phyloP scores from a whole-genome alignment of 2,113 vertebrate genomes.

The Cheirogaleus medius region DNA sequence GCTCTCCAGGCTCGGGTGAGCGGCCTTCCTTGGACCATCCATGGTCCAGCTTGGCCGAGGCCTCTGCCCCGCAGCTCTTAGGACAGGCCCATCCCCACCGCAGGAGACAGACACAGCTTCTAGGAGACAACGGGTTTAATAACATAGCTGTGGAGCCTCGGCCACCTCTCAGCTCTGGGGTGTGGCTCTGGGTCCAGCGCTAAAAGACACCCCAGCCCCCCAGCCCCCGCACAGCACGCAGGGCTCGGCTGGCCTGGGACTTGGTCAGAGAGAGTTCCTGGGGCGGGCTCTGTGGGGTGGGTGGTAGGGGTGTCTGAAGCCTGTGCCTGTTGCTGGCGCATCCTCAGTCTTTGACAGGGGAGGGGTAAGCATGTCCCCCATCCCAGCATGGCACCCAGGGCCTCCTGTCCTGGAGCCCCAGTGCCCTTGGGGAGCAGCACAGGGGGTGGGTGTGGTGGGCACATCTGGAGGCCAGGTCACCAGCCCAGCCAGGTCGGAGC shows the following conservation, averaged over 20 bases:
- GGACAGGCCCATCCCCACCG: background rate
- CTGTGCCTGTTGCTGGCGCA: background rate
- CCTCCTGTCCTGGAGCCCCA: background rate
- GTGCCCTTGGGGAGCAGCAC: background rate
- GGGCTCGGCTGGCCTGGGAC: background rate
- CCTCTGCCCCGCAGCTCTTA: background rate
- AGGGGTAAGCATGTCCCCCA: background rate
- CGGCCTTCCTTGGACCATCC: no score
- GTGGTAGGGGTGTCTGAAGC: background rate
- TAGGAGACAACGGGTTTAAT: conserved; percentile 45
- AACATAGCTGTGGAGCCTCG: fast-evolving
- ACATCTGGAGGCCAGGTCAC: background rate
- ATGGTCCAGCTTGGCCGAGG: background rate
- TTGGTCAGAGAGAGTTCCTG: background rate
- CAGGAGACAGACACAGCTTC: background rate
- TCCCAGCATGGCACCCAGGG: no score
- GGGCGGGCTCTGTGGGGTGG: background rate
- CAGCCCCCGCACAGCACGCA: background rate
- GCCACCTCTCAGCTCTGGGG: background rate
- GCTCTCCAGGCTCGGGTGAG: background rate
- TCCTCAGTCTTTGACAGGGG: background rate
- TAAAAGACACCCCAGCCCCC: background rate
- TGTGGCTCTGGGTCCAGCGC: background rate
- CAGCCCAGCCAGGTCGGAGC: background rate
- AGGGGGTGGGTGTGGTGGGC: no score